phyloP scores from a whole-genome alignment of 2,113 vertebrate genomes.

The Todiramphus saurophagus region DNA sequence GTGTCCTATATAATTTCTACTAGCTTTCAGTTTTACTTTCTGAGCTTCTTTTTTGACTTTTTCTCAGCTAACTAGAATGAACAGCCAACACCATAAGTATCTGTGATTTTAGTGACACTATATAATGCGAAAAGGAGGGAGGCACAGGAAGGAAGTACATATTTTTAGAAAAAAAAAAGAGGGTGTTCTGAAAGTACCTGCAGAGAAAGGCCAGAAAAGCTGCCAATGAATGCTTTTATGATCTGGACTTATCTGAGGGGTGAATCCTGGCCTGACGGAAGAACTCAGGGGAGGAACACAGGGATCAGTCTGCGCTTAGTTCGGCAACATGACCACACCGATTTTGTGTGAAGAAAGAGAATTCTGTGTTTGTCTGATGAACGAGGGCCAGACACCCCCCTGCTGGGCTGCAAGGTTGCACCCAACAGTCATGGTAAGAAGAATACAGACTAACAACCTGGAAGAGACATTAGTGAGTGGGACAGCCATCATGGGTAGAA shows the following conservation, averaged over 20 bases:
- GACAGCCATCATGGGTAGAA: not conserved
- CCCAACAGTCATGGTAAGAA: not conserved
- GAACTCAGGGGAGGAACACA: not conserved
- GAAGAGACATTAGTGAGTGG: not conserved
- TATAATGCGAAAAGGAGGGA: not conserved
- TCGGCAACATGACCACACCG: not conserved
- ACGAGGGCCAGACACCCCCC: fast-evolving
- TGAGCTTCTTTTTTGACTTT: not conserved
- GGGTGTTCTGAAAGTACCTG: slow-evolving; percentile 3
- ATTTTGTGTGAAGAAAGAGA: not conserved
- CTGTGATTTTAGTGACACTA: not conserved
- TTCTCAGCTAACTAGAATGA: not conserved
- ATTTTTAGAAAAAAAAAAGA: slow-evolving; percentile 31
- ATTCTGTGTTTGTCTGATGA: not conserved
- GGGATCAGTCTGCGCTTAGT: not conserved
- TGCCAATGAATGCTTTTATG: not conserved
- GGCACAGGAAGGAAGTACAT: slow-evolving; percentile 4
- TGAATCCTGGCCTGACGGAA: not conserved
- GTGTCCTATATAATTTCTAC: not conserved
- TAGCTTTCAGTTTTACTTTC: not conserved
- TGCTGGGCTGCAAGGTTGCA: not conserved
- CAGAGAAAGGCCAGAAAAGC: not conserved
- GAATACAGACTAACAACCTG: not conserved
- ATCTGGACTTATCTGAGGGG: not conserved
- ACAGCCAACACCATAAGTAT: not conserved